phyloP scores from a whole-genome alignment of 2,888 invertebrate species.

The Antitype chi region DNA sequence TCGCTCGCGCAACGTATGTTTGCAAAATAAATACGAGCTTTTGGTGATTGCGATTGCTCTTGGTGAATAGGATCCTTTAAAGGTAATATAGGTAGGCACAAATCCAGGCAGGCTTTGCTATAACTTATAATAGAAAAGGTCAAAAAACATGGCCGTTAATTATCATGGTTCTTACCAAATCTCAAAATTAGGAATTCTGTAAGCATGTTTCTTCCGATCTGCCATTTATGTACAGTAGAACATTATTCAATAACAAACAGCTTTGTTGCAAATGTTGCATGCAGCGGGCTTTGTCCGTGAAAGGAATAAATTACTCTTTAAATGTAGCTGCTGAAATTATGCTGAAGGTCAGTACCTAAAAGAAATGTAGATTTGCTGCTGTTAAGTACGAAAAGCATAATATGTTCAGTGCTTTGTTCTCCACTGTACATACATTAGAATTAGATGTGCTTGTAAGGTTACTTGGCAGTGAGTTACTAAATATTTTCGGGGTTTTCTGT shows the following conservation, averaged over 20 bases:
- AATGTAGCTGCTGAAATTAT: constrained; percentile 8
- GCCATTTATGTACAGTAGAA: background rate
- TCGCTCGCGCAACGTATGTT: background rate
- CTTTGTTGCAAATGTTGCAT: constrained; percentile 15
- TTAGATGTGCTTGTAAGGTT: background rate
- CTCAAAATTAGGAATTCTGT: background rate
- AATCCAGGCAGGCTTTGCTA: background rate
- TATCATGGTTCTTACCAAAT: background rate
- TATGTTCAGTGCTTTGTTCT: background rate
- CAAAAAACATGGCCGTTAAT: background rate
- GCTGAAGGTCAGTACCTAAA: constrained; percentile 3
- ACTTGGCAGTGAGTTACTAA: background rate
- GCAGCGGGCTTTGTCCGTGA: constrained; percentile 31
- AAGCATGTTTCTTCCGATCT: background rate
- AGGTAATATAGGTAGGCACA: background rate
- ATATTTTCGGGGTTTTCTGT: background rate
- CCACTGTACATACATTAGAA: background rate
- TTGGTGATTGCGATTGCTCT: background rate
- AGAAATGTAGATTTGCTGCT: constrained; percentile 20
- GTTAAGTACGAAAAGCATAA: background rate
- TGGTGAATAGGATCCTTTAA: background rate
- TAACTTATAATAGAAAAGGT: background rate
- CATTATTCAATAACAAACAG: constrained; percentile 24
- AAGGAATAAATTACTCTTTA: constrained; percentile 39
- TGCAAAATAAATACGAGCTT: background rate